Base-by-base conservation (phyloP, 2,888 invertebrate genomes). In the Carpatolechia fugitivella region DNA sequence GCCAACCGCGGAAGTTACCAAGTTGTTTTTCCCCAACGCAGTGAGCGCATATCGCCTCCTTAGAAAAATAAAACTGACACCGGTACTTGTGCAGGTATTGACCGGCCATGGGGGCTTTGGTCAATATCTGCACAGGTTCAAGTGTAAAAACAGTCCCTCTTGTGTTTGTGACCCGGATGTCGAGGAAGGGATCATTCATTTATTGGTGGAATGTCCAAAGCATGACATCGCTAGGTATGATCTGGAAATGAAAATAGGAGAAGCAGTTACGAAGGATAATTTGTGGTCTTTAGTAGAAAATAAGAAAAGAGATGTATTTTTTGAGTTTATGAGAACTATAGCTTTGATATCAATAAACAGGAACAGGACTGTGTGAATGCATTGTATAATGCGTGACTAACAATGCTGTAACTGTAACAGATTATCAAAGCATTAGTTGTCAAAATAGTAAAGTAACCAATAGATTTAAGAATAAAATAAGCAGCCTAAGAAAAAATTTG, bases 21-120 rank as follows among this genome's bases (percentile, higher is more conserved):
- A 49, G n/a, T n/a, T 48, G 4, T 54, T 54, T 18, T 54, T 54
- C n/a, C 54, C 54, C 8, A 40, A 54, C 40, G 40, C 31, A 1
- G 18, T 31, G 2, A 14, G 7, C 3, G 54, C 54, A 14, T 20
- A 46, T 20, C 31, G 33, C 3, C 10, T 13, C 1, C 13, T 52
- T 1, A 16, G 46, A 14, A 47, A 38, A 24, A 36, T 54, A 1
- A 14, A 10, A n/a, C 35, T 20, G 4, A 20, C 16, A 3, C 11
- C 14, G 6, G 7, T 11, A 0, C 8, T n/a, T 7, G 35, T 35
- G 10, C 33, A 55, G 40, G 31, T 50, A 1, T 11, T 48, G 29
- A 54, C 54, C 1, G 54, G 54, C n/a, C 55, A 55, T 20, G 49
- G 49, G 14, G 55, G 55, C 14, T 55, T 55, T 44, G 49, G 54